Percentiles rank a stretch among this genome's conserved stretches.
Conservation (phyloP, 2,797 vertebrate species). For the Arrhamphus sclerolepis region DNA sequence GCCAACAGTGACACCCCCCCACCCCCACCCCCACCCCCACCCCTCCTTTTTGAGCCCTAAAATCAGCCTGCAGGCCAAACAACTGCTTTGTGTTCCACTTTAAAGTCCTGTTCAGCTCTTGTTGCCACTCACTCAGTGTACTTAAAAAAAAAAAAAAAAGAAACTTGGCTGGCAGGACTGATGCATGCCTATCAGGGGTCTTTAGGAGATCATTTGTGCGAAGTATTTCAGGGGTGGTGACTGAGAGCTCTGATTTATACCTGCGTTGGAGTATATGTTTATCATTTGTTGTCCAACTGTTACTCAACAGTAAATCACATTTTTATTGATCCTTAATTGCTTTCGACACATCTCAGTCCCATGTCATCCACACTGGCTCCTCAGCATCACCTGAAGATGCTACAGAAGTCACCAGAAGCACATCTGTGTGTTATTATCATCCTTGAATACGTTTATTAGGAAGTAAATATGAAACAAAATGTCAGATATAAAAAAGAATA, state of each 20-base stretch:
- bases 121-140: too few species aligned
- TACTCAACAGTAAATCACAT: neutral
- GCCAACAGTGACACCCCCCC: constrained; percentile 46
- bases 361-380: constrained; percentile 18
- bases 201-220: neutral
- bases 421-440: too few species aligned
- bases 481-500: too few species aligned
- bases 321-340: neutral
- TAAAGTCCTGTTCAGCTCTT: constrained; percentile 11
- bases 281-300: neutral
- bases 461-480: too few species aligned
- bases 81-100: constrained; percentile 46
- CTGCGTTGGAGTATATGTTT: neutral
- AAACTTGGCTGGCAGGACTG: neutral
- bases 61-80: constrained; percentile 50
- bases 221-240: neutral
- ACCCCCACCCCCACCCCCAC: neutral
- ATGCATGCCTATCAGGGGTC: constrained; percentile 5
- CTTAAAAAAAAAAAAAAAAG: too few species aligned
- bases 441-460: too few species aligned
- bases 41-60: constrained; percentile 27
- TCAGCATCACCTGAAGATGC: constrained; percentile 26
- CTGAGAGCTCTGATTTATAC: too few species aligned
- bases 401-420: too few species aligned
- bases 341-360: neutral